A percentile compares a stretch with the other conserved stretches of the same genome.
Conservation (phyloP, 2,888 invertebrate species). For the Drosophila parthenogenetica region DNA sequence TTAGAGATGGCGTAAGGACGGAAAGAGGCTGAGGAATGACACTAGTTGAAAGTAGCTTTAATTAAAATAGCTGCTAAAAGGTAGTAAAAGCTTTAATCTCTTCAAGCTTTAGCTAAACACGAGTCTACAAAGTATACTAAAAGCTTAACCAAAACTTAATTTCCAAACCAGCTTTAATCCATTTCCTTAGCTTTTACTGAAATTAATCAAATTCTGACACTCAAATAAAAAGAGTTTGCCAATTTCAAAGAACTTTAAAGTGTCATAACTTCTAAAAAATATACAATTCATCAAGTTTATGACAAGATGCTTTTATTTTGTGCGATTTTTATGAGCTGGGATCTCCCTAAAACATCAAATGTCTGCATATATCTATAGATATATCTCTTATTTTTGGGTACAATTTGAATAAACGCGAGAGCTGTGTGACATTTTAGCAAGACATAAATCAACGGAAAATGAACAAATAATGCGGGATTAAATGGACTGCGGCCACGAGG, state of each 20-base stretch:
- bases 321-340: conserved; percentile 23
- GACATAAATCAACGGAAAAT: conserved; percentile 78
- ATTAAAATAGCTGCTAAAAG: too few relatives aligned
- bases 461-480: conserved; percentile 76
- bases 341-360: conserved; percentile 26
- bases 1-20: background rate
- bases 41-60: background rate
- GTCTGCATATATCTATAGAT: conserved; percentile 11
- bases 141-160: too few relatives aligned
- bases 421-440: conserved; percentile 70
- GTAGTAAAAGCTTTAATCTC: background rate
- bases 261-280: conserved; percentile 18
- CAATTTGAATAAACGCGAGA: conserved; percentile 52
- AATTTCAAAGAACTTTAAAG: conserved; percentile 21
- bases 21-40: background rate
- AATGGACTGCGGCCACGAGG: conserved; percentile 61
- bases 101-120: too few relatives aligned
- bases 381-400: conserved; percentile 19
- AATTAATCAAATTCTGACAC: conserved; percentile 10
- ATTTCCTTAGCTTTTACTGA: background rate
- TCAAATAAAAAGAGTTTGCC: background rate
- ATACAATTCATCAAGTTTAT: conserved; percentile 43
- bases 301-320: conserved; percentile 42
- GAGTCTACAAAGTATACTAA: too few relatives aligned
- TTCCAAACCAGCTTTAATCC: background rate